phyloP scores from a whole-genome alignment of 2,113 vertebrate species.

The Clarias batrachus region DNA sequence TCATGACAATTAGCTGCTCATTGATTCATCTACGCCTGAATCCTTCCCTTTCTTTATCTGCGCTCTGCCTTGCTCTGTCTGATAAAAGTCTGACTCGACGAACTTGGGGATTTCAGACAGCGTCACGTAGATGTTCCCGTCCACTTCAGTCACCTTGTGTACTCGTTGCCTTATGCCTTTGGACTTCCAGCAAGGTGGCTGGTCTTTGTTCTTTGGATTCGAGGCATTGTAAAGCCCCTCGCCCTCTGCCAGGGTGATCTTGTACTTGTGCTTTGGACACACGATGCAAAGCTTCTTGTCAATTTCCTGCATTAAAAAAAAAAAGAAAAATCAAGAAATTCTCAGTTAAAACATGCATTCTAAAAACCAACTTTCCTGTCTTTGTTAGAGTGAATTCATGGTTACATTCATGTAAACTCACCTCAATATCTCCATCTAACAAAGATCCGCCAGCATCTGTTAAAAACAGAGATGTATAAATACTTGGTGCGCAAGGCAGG shows the following conservation, averaged over 20 bases:
- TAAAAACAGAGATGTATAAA: slow-evolving; percentile 41
- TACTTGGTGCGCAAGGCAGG: neutral
- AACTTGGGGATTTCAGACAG: slow-evolving; percentile 69
- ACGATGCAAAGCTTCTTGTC: slow-evolving; percentile 82
- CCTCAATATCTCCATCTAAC: slow-evolving; percentile 89
- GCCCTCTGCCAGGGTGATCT: slow-evolving; percentile 83
- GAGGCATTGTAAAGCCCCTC: slow-evolving; percentile 83
- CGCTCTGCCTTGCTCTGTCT: slow-evolving; percentile 78
- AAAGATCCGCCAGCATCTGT: slow-evolving; percentile 86
- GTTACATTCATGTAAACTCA: slow-evolving; percentile 56
- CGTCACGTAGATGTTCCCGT: slow-evolving; percentile 80
- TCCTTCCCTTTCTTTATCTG: slow-evolving; percentile 57
- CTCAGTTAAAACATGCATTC: neutral
- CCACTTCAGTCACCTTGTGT: slow-evolving; percentile 75
- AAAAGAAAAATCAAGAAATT: neutral
- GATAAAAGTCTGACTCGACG: slow-evolving; percentile 88
- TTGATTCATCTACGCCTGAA: neutral
- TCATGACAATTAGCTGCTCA: slow-evolving; percentile 5
- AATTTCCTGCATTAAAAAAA: slow-evolving; percentile 74
- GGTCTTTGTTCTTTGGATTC: slow-evolving; percentile 70
- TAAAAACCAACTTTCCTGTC: neutral
- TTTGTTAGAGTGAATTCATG: neutral
- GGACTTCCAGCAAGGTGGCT: slow-evolving; percentile 78
- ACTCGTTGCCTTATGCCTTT: slow-evolving; percentile 89
- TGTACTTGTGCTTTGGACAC: slow-evolving; percentile 92